These are phyloP conservation scores for Tetropium fuscum DNA, from an alignment of 2,888 invertebrate genomes.

Conservation along the genomic window DNA sequence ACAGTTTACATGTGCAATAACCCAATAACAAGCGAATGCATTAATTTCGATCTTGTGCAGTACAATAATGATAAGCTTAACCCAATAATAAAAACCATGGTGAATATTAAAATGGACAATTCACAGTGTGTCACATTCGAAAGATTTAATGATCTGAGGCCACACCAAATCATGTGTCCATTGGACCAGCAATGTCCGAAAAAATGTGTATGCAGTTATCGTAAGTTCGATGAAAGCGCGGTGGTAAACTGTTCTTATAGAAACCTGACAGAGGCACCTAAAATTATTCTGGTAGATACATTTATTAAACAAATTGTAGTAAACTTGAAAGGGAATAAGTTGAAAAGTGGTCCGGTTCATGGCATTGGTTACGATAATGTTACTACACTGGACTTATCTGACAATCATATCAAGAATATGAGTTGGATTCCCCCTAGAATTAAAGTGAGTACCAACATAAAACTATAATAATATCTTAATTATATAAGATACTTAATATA, in stretches of 20 bases:
- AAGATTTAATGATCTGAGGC: constrained; percentile 14
- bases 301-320: constrained; percentile 46
- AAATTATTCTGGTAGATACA: constrained; percentile 30
- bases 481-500: too few relatives aligned
- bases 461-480: too few relatives aligned
- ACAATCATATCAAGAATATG: constrained; percentile 40
- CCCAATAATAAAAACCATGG: constrained; percentile 48
- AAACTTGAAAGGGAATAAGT: constrained; percentile 49
- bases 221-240: constrained; percentile 66
- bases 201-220: constrained; percentile 68
- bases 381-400: constrained; percentile 64
- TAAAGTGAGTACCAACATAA: constrained; percentile 46
- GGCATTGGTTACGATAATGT: constrained; percentile 66
- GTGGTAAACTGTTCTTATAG: constrained; percentile 70
- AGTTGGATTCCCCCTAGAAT: constrained; percentile 46
- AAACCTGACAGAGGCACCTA: constrained; percentile 66
- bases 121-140: constrained; percentile 66
- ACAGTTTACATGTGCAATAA: constrained; percentile 68
- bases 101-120: constrained; percentile 49
- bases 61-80: constrained; percentile 66
- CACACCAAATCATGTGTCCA: constrained; percentile 63
- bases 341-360: constrained; percentile 36
- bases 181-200: constrained; percentile 65
- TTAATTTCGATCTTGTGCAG: constrained; percentile 68
- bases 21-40: constrained; percentile 74